These are phyloP conservation scores for Silurus asotus DNA, from an alignment of 2,113 vertebrate species.

Conservation along the genomic window DNA sequence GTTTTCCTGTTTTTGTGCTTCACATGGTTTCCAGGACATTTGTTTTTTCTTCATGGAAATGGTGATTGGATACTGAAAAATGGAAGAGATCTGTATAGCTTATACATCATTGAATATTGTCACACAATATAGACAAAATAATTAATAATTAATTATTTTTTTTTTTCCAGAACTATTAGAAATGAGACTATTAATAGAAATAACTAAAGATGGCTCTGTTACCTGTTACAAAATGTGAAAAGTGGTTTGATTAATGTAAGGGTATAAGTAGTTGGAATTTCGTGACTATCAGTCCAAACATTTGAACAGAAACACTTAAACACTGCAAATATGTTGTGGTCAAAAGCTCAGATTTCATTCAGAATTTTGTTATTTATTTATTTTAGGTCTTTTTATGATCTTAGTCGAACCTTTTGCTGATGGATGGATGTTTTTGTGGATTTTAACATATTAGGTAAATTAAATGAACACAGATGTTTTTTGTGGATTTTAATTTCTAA, in stretches of 20 bases:
- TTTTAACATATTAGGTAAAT: neutral
- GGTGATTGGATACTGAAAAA: neutral
- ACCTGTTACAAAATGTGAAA: neutral
- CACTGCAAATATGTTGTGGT: neutral
- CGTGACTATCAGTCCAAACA: neutral
- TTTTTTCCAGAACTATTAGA: neutral
- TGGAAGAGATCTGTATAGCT: neutral
- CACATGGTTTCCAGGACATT: neutral
- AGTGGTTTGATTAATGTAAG: neutral
- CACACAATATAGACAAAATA: too few relatives aligned
- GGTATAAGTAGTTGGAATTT: neutral
- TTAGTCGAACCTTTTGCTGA: neutral
- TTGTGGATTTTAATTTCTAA: too few relatives aligned
- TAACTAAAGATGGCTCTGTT: neutral
- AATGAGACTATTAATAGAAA: neutral
- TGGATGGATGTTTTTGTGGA: neutral
- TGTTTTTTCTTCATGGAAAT: neutral
- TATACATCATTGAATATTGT: too few relatives aligned
- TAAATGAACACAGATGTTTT: neutral
- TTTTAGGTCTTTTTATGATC: neutral
- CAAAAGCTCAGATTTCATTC: neutral
- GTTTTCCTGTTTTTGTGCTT: neutral
- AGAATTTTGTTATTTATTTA: neutral
- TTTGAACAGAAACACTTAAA: neutral
- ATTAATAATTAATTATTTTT: too few relatives aligned